Conservation (phyloP, 1,140 invertebrate species). For the Cryptotermes secundus region DNA sequence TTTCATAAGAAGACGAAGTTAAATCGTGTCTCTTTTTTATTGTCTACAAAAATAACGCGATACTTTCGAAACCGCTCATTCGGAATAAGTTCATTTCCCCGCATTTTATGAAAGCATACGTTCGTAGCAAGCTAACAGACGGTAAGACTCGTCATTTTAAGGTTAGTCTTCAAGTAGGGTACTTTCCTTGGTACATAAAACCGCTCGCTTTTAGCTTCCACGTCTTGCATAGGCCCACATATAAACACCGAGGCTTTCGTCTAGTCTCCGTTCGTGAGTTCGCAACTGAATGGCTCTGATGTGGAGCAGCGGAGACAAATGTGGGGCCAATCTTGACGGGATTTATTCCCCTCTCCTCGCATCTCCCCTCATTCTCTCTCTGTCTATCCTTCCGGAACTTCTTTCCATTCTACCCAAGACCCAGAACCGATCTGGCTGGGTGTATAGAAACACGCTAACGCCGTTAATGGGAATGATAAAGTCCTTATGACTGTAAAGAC, state of each 20-base stretch:
- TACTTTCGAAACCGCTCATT: no score
- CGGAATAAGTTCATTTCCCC: no score
- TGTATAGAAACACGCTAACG: not conserved
- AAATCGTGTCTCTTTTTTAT: no score
- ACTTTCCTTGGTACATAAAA: not conserved
- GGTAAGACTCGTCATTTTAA: not conserved
- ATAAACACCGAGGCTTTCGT: not conserved
- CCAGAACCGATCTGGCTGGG: not conserved
- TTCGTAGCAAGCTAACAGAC: not conserved
- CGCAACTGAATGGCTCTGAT: conserved; percentile 1
- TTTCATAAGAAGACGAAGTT: no score
- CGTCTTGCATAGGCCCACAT: not conserved
- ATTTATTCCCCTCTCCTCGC: not conserved
- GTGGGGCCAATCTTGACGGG: conserved; percentile 1
- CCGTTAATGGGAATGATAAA: no score
- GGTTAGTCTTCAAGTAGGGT: not conserved
- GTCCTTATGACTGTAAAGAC: no score
- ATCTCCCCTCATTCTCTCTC: no score
- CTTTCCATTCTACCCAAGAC: not conserved
- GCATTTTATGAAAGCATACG: not conserved
- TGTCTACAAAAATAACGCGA: no score
- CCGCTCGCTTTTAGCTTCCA: not conserved
- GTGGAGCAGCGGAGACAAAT: not conserved
- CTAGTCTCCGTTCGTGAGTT: not conserved
- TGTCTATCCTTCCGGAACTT: not conserved